Percentiles rank a stretch among this genome's conserved stretches.
These are phyloP conservation scores for Malacoraja senta DNA, from an alignment of 2,797 vertebrate species.

Conservation along the genomic window DNA sequence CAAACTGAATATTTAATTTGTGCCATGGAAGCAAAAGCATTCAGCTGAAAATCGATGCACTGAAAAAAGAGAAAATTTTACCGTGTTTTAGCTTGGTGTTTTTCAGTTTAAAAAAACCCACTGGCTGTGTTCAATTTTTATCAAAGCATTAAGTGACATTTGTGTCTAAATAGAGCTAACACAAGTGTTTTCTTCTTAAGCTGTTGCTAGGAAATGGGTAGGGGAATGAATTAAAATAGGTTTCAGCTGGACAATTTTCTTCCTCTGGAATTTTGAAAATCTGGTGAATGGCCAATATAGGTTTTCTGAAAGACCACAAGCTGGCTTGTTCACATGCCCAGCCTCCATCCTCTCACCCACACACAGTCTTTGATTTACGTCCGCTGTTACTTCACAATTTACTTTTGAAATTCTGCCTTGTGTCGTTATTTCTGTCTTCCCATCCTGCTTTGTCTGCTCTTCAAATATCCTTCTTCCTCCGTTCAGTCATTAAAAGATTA, in stretches of 20 bases:
- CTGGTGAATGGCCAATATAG: not conserved
- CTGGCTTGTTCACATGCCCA: not conserved
- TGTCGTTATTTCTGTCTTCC: not conserved
- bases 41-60: not conserved
- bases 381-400: not conserved
- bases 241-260: constrained; percentile 1
- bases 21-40: not conserved
- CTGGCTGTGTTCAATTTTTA: not conserved
- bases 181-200: not conserved
- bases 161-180: not conserved
- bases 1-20: not conserved
- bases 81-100: not conserved
- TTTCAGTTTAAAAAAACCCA: not conserved
- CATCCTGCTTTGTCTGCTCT: not conserved
- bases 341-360: not conserved
- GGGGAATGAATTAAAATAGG: not conserved
- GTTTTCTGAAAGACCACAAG: not conserved
- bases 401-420: not conserved
- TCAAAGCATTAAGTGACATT: not conserved
- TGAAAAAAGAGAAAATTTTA: not conserved
- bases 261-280: not conserved
- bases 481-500: not conserved
- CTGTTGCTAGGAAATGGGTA: constrained; percentile 7
- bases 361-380: not conserved
- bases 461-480: not conserved